Percentiles rank a stretch among this genome's conserved stretches.
These are phyloP conservation scores for Prunella fulvescens DNA, from an alignment of 2,113 vertebrate genomes.

Conservation along the genomic window DNA sequence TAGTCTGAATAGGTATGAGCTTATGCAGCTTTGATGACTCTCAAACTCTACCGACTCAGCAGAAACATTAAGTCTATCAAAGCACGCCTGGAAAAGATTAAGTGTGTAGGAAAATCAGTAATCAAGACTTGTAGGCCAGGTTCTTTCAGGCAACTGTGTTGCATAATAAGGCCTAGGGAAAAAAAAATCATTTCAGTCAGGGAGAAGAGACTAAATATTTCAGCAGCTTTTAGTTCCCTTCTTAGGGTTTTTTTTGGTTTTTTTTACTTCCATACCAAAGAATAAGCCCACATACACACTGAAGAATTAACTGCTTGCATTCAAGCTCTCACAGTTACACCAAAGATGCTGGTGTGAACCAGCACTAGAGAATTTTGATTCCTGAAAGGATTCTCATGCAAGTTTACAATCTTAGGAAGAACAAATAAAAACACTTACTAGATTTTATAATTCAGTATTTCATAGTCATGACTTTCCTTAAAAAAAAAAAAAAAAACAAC, in stretches of 20 bases:
- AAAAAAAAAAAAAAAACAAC: fast-evolving
- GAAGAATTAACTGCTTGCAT: neutral
- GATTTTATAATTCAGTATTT: neutral
- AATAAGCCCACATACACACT: neutral
- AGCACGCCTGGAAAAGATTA: neutral
- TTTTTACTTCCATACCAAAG: neutral
- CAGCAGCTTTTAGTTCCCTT: neutral
- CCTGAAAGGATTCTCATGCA: neutral
- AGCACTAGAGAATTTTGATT: neutral
- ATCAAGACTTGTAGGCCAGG: slow-evolving; percentile 23
- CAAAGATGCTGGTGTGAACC: neutral
- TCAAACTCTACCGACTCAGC: neutral
- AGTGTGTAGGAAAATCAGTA: slow-evolving; percentile 6
- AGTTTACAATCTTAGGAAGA: neutral
- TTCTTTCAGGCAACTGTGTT: slow-evolving; percentile 23
- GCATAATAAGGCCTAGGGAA: neutral
- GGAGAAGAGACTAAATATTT: slow-evolving; percentile 1
- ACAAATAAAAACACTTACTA: neutral
- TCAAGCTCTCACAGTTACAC: neutral
- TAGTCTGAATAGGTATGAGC: neutral
- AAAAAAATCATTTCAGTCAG: neutral
- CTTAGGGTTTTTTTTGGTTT: neutral
- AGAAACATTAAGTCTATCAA: neutral
- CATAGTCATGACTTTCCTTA: neutral
- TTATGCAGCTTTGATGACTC: slow-evolving; percentile 7